Conservation (phyloP, 2,113 vertebrate species). For the Crotalus viridis region DNA sequence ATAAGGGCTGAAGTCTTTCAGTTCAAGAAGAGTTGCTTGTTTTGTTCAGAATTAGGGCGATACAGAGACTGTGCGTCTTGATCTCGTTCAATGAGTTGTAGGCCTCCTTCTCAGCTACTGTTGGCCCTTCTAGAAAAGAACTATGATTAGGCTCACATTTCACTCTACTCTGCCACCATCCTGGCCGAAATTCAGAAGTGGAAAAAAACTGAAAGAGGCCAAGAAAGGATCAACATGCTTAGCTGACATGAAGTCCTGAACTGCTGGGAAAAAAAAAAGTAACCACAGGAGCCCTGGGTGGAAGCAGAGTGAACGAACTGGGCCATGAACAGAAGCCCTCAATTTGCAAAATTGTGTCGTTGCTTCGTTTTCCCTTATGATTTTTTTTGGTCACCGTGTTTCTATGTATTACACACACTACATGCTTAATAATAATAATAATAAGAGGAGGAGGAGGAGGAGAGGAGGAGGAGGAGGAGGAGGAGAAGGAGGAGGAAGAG, state of each 20-base stretch:
- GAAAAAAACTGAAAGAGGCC: neutral
- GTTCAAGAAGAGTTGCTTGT: neutral
- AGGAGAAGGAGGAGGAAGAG: rapidly evolving
- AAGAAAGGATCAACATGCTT: neutral
- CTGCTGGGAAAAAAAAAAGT: neutral
- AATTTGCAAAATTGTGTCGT: neutral
- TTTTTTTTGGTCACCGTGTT: neutral
- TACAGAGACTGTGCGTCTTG: neutral
- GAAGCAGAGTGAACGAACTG: neutral
- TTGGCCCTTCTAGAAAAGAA: neutral
- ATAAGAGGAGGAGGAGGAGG: neutral
- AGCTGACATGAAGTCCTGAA: neutral
- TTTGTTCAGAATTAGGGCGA: neutral
- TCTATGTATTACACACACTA: neutral
- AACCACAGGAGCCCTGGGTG: neutral
- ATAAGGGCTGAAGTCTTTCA: neutral
- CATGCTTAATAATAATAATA: neutral
- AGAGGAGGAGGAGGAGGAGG: neutral
- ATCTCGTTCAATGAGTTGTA: neutral
- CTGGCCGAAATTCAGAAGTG: neutral
- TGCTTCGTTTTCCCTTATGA: neutral
- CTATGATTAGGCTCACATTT: neutral
- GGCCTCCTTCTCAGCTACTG: neutral
- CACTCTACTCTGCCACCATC: neutral
- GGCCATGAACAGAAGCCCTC: neutral